phyloP scores from a whole-genome alignment of 1,140 invertebrate species.

The Sarcophaga peregrina region DNA sequence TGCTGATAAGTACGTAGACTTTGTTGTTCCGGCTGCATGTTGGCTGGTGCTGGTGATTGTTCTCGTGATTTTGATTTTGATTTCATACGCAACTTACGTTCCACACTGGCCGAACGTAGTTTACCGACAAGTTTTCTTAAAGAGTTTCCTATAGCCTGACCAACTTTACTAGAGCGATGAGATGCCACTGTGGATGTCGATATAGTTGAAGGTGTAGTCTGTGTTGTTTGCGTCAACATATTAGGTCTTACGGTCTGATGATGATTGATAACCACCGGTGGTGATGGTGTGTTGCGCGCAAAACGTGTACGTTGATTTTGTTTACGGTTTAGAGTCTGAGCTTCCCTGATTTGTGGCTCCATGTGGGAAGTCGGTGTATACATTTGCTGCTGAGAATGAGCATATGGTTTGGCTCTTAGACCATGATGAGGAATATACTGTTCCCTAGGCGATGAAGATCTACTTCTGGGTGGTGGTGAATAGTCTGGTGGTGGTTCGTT shows the following conservation, averaged over 20 bases:
- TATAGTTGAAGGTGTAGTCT: slow-evolving; percentile 47
- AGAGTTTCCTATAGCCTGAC: slow-evolving; percentile 75
- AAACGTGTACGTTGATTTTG: slow-evolving; percentile 76
- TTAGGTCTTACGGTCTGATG: slow-evolving; percentile 51
- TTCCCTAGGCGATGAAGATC: slow-evolving; percentile 66
- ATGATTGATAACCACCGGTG: slow-evolving; percentile 67
- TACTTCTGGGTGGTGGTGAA: slow-evolving; percentile 72
- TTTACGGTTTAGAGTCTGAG: slow-evolving; percentile 67
- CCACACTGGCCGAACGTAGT: slow-evolving; percentile 78
- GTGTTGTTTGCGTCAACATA: slow-evolving; percentile 48
- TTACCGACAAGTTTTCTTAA: slow-evolving; percentile 82
- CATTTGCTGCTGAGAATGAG: slow-evolving; percentile 59
- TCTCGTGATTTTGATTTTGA: slow-evolving; percentile 62
- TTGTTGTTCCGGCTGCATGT: slow-evolving; percentile 64
- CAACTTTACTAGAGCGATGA: slow-evolving; percentile 65
- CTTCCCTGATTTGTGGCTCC: slow-evolving; percentile 26
- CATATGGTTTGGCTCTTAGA: slow-evolving; percentile 48
- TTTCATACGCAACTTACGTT: slow-evolving; percentile 75
- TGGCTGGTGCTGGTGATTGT: slow-evolving; percentile 69
- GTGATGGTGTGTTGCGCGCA: slow-evolving; percentile 68
- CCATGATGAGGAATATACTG: slow-evolving; percentile 51
- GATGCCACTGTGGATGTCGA: slow-evolving; percentile 52
- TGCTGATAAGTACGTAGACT: slow-evolving; percentile 71
- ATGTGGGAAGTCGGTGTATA: slow-evolving; percentile 25
- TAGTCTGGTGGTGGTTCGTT: slow-evolving; percentile 77